Evolutionary conservation across 2,113 vertebrate species (phyloP).

Genomic region (Ceyx melanurus): DNA sequence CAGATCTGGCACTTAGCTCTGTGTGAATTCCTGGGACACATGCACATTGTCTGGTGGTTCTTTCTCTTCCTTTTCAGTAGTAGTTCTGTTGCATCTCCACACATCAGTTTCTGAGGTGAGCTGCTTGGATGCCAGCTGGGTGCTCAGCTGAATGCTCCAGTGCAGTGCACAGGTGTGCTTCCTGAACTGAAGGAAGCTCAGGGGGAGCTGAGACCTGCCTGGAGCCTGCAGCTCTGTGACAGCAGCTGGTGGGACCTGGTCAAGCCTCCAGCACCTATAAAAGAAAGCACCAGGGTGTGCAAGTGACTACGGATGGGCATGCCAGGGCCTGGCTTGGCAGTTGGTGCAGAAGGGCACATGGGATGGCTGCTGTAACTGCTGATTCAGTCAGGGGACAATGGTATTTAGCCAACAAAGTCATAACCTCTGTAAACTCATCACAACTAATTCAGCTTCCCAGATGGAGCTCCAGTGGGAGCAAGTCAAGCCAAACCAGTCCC

Average conservation of each 20-base stretch:
- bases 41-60: background rate
- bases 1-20: background rate
- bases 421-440: background rate
- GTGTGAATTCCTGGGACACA: background rate
- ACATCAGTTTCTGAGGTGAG: background rate
- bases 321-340: too few species aligned
- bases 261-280: background rate
- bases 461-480: background rate
- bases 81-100: background rate
- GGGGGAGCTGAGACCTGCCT: background rate
- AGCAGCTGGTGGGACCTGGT: background rate
- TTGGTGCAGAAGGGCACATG: background rate
- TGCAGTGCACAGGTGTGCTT: too few species aligned
- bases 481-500: background rate
- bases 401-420: background rate
- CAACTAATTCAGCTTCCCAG: background rate
- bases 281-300: too few species aligned
- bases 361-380: background rate
- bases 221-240: background rate
- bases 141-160: too few species aligned
- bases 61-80: background rate
- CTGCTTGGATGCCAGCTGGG: background rate
- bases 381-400: too few species aligned
- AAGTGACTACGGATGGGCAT: background rate
- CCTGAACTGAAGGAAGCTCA: background rate